Evolutionary conservation across 2,113 vertebrate species (phyloP), one percentile per base, ranked within the genome.

Genomic region (Cebidichthys violaceus): DNA sequence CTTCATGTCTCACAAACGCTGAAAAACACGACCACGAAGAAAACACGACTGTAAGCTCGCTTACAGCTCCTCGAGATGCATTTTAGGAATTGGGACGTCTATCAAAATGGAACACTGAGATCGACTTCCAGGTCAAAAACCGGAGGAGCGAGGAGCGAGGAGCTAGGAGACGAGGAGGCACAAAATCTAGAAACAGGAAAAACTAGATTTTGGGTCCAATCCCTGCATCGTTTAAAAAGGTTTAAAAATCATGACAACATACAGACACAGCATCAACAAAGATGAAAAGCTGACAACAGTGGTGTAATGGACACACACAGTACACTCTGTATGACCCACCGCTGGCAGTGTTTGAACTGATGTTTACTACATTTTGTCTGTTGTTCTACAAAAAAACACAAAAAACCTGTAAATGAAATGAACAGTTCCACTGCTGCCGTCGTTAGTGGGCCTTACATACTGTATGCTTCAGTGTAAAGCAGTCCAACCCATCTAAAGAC

Each of bases 401-500:
- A 4, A 17, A 41, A 27, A 43, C 0, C 2, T 15, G 18, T 67
- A 27, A 45, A 45, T 67, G 39, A 37, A 70, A 17, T 55, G 24
- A 27, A 13, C 35, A 29, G n/a, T 45, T 47, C 45, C 18, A 43
- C 10, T 41, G 37, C 14, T 20, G 24, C 22, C 11, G 22, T 33
- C 55, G 13, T 54, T 37, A 37, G 35, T 14, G 54, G 50, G 2
- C 20, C 66, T 9, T 18, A 29, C 43, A 50, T 50, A 31, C 11
- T n/a, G 17, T 20, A 31, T 33, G 18, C 20, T 39, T 54, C 68
- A 70, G 14, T 70, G 47, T n/a, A 70, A 70, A 55, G 68, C 20
- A 15, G 6, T 54, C 3, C 18, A 24, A 54, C 24, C 33, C 4
- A 22, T 5, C 18, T 31, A 1, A 69, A 69, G 3, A 5, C 3